Conservation (phyloP, 1,140 invertebrate genomes). For the Campodea augens region DNA sequence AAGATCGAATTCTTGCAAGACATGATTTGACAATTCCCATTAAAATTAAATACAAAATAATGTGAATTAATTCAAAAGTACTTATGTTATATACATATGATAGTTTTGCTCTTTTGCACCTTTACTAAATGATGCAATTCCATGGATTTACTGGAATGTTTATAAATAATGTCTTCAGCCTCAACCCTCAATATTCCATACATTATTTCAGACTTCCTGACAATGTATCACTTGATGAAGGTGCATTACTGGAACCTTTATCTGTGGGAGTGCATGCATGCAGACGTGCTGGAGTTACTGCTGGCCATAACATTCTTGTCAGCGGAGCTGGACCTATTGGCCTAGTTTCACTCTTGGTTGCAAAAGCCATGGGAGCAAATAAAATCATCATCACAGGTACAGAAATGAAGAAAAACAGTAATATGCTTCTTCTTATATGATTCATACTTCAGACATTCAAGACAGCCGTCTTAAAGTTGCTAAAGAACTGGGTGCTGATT, state of each 20-base stretch:
- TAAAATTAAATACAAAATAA: no score
- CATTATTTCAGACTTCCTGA: slow-evolving; percentile 51
- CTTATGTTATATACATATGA: no score
- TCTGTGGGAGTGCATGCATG: slow-evolving; percentile 86
- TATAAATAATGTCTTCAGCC: no score
- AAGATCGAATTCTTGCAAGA: no score
- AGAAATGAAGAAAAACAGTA: neutral
- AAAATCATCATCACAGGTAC: slow-evolving; percentile 64
- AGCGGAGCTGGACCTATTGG: slow-evolving; percentile 86
- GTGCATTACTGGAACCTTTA: slow-evolving; percentile 77
- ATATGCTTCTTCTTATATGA: neutral
- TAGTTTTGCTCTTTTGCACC: no score
- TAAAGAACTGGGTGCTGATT: slow-evolving; percentile 60
- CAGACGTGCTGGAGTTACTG: slow-evolving; percentile 45
- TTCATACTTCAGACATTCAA: slow-evolving; percentile 41
- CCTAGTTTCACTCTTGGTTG: slow-evolving; percentile 58
- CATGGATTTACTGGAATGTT: no score
- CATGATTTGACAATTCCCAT: no score
- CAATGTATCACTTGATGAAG: slow-evolving; percentile 76
- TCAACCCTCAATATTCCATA: slow-evolving; percentile 8
- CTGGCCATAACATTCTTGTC: slow-evolving; percentile 61
- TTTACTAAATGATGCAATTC: no score
- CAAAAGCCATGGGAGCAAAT: slow-evolving; percentile 73
- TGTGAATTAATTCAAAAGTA: no score
- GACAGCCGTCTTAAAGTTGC: slow-evolving; percentile 55